Evolutionary conservation across 1,140 invertebrate species (phyloP).

Genomic region (Achroia grisella): DNA sequence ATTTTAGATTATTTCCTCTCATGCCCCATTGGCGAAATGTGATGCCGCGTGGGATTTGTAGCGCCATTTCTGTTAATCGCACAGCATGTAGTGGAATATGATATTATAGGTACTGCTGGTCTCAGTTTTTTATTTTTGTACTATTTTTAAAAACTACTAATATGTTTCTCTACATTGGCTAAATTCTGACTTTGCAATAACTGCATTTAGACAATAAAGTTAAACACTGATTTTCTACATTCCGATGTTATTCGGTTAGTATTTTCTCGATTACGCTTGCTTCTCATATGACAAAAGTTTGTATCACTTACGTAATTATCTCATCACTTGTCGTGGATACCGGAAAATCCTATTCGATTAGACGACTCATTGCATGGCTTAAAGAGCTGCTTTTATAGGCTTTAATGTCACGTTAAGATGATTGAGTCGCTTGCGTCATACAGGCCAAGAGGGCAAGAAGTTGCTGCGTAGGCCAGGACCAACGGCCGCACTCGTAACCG

Average conservation of each 20-base stretch:
- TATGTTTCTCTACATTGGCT: too few relatives aligned
- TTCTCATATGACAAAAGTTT: conserved; percentile 5
- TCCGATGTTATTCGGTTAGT: conserved; percentile 23
- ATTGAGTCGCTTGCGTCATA: conserved; percentile 7
- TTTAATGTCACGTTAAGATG: conserved; percentile 7
- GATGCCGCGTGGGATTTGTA: conserved; percentile 28
- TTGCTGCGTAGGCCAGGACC: conserved; percentile 33
- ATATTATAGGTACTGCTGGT: too few relatives aligned
- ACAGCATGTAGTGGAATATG: too few relatives aligned
- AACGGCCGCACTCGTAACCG: conserved; percentile 29
- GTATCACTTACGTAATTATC: conserved; percentile 2
- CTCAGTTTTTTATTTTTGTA: too few relatives aligned
- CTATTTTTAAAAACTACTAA: too few relatives aligned
- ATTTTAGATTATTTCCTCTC: conserved; percentile 51
- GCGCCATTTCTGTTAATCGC: conserved; percentile 15
- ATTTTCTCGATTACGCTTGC: too few relatives aligned
- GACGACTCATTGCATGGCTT: conserved; percentile 1
- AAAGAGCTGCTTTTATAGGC: conserved; percentile 1
- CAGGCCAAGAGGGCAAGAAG: conserved; percentile 14
- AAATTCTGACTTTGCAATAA: too few relatives aligned
- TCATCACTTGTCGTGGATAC: neutral
- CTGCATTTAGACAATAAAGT: too few relatives aligned
- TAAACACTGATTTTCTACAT: too few relatives aligned
- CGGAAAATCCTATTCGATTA: conserved; percentile 9
- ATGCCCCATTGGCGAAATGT: conserved; percentile 47